Percentiles rank a stretch among this genome's conserved stretches.
These are phyloP conservation scores for Archips crataeganus DNA, from an alignment of 2,888 invertebrate genomes.

Conservation along the genomic window DNA sequence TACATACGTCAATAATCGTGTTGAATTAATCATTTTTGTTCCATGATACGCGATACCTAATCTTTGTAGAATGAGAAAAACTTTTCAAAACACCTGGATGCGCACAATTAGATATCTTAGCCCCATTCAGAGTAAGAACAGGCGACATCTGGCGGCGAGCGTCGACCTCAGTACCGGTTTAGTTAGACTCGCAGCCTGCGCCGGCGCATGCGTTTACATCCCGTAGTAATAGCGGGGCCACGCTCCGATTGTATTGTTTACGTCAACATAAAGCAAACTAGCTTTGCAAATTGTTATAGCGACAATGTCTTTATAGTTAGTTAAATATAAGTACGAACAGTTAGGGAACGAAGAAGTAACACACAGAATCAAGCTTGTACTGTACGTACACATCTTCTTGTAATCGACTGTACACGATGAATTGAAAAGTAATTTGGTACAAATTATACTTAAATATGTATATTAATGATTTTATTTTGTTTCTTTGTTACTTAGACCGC, in stretches of 20 bases:
- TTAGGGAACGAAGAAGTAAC: no score
- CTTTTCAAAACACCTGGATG: conserved; percentile 32
- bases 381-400: no score
- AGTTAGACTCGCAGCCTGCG: conserved; percentile 51
- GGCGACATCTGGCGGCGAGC: conserved; percentile 67
- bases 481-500: neutral
- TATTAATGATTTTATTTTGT: neutral
- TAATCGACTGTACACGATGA: no score
- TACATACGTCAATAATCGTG: neutral
- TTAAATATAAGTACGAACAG: neutral
- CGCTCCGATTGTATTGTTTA: conserved; percentile 64
- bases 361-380: no score
- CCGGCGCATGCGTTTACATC: conserved; percentile 50
- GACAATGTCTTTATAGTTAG: neutral
- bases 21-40: neutral
- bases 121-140: conserved; percentile 51
- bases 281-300: neutral
- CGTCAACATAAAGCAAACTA: conserved; percentile 41
- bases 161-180: conserved; percentile 66
- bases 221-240: conserved; percentile 41
- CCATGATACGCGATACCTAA: neutral
- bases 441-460: no score
- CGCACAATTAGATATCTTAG: conserved; percentile 36
- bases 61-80: conserved; percentile 21
- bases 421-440: no score